Base-by-base conservation (phyloP, 2,888 invertebrate genomes). In the Amiota mariae region DNA sequence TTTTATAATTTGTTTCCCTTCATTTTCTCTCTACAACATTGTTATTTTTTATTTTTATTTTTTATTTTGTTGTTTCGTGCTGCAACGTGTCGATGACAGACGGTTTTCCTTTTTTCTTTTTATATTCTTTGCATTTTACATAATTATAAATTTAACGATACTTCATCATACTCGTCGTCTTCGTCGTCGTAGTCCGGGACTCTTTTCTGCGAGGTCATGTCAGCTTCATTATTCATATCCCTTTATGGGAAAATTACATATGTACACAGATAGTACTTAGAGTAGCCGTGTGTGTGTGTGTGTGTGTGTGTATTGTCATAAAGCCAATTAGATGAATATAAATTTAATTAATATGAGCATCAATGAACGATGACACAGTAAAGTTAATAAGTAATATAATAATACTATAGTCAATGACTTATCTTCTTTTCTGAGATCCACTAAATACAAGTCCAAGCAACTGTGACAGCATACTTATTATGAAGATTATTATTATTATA, bases 321-420 rank as follows among this genome's bases (percentile, higher is more conserved):
- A 83, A 86, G 84, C 82, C 87, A 86, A 87, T 86, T 86, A 87
- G 86, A 82, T 78, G 77, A 79, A 79, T 82, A 87, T 87, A 81
- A 84, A 87, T 80, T 82, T 79, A 83, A 80, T 80, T 80, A 79
- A 71, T 59, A 72, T 71, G 36, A 36, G 36, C 36, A 36, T 36
- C 36, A 36, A 36, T 36, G 8, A 36, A 24, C 6, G 36, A 6
- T 36, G 36, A 36, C n/a, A n/a, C n/a, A n/a, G n/a, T n/a, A n/a
- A n/a, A n/a, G n/a, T 1, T 24, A 24, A 24, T 2, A 24, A 3
- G 1, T 24, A 24, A 24, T 24, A 24, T 24, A 24, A 1, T 24
- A n/a, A n/a, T 24, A 3, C 36, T 36, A 36, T 6, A 36, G 36
- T 36, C 0, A 36, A 36, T 36, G 6, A 36, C 36, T 36, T 36